A percentile compares a stretch with the other conserved stretches of the same genome.
phyloP scores from a whole-genome alignment of 2,888 invertebrate genomes.

The Philaethria dido region DNA sequence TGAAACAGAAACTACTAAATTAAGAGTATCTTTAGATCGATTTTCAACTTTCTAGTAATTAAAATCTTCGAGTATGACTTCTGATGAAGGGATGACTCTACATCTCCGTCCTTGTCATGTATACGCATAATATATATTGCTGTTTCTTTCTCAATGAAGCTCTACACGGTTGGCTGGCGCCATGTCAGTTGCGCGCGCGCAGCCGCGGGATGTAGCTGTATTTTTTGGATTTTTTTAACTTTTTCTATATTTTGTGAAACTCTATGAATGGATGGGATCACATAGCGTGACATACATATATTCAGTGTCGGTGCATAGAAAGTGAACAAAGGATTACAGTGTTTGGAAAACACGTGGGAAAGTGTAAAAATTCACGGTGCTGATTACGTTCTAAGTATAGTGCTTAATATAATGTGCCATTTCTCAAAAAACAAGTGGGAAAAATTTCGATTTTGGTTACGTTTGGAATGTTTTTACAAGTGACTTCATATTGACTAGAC shows the following conservation, averaged over 20 bases:
- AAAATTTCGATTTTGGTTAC: constrained; percentile 19
- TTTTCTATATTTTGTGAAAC: constrained; percentile 31
- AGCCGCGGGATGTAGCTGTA: constrained; percentile 64
- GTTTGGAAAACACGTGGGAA: constrained; percentile 50
- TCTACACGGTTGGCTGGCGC: constrained; percentile 61
- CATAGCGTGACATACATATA: constrained; percentile 38
- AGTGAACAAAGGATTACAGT: constrained; percentile 53
- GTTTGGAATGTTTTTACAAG: constrained; percentile 26
- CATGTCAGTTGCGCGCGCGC: constrained; percentile 76
- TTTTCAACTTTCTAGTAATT: constrained; percentile 48
- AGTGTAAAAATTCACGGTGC: constrained; percentile 38
- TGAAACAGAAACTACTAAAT: constrained; percentile 1
- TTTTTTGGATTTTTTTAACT: constrained; percentile 54
- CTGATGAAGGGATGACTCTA: constrained; percentile 59
- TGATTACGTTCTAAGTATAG: constrained; percentile 20
- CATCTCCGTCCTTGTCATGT: constrained; percentile 51
- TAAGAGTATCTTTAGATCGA: constrained; percentile 34
- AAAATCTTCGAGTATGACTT: constrained; percentile 52
- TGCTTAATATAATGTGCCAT: constrained; percentile 21
- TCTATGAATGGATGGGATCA: constrained; percentile 34
- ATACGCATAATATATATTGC: constrained; percentile 45
- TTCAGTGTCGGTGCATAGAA: constrained; percentile 48
- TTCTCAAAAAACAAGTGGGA: constrained; percentile 17
- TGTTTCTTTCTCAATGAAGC: constrained; percentile 56
- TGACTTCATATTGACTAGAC: not conserved